phyloP scores from a whole-genome alignment of 2,888 invertebrate genomes.

The Dorcus hopei region DNA sequence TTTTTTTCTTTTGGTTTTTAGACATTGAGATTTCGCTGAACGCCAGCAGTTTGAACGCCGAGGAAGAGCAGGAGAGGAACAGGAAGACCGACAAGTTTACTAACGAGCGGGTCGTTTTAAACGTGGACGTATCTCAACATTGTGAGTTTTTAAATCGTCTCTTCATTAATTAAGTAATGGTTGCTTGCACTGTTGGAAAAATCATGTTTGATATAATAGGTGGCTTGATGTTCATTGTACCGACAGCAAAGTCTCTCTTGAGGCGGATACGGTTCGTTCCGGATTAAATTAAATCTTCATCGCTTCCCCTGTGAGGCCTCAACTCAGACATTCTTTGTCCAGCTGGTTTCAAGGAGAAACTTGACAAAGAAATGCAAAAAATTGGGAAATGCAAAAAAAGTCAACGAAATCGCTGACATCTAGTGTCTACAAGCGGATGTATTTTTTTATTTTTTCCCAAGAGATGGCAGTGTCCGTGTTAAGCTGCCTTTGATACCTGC shows the following conservation, averaged over 20 bases:
- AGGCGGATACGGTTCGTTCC: not conserved
- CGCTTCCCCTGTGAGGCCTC: not conserved
- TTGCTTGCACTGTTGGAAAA: not conserved
- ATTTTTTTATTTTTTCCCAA: too few relatives aligned
- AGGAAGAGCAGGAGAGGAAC: slow-evolving; percentile 7
- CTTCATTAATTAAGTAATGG: not conserved
- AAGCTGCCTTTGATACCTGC: too few relatives aligned
- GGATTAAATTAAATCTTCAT: not conserved
- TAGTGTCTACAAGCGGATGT: too few relatives aligned
- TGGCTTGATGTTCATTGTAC: too few relatives aligned
- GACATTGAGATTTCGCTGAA: slow-evolving; percentile 3
- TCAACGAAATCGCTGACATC: too few relatives aligned
- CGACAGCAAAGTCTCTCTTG: too few relatives aligned
- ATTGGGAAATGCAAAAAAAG: too few relatives aligned
- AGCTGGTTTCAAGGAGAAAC: too few relatives aligned
- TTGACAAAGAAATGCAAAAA: too few relatives aligned
- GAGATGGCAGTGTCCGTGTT: too few relatives aligned
- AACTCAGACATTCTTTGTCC: too few relatives aligned
- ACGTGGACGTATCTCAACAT: not conserved
- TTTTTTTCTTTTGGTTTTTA: not conserved
- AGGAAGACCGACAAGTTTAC: slow-evolving; percentile 12
- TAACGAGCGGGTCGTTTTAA: slow-evolving; percentile 6
- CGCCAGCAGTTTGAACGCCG: slow-evolving; percentile 3
- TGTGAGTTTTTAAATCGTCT: not conserved
- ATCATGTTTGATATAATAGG: too few relatives aligned